phyloP scores from a whole-genome alignment of 2,797 vertebrate species.

The Carduelis carduelis region DNA sequence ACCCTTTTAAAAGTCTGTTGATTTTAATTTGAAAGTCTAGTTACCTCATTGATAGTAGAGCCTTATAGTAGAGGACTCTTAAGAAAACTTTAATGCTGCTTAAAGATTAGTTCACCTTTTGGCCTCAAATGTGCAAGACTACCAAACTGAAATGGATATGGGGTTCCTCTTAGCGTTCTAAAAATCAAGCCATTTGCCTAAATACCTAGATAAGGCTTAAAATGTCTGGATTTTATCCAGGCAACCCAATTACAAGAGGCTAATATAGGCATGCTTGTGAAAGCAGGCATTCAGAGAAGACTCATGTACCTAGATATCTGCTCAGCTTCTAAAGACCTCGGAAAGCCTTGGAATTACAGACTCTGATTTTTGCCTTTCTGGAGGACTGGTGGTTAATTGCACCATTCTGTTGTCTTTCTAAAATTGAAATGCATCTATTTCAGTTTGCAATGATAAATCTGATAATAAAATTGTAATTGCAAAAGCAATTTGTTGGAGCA shows the following conservation, averaged over 20 bases:
- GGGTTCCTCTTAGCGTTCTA: background rate
- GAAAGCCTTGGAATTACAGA: background rate
- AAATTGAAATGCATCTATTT: conserved; percentile 47
- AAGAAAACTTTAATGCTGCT: conserved; percentile 1
- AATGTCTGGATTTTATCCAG: background rate
- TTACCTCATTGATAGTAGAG: background rate
- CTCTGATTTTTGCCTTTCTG: background rate
- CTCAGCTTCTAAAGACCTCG: background rate
- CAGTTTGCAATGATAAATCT: conserved; percentile 48
- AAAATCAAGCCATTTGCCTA: background rate
- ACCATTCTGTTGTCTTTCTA: conserved; percentile 14
- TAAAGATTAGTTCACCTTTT: conserved; percentile 29
- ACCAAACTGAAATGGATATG: background rate
- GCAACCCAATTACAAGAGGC: background rate
- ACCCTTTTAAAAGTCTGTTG: background rate
- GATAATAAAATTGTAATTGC: conserved; percentile 61
- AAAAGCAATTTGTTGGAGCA: conserved; percentile 38
- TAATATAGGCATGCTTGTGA: background rate
- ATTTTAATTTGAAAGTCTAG: conserved; percentile 12
- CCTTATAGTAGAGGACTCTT: background rate
- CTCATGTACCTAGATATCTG: accelerated
- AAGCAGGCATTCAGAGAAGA: background rate
- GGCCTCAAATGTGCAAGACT: background rate
- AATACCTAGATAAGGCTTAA: background rate
- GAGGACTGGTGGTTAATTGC: conserved; percentile 6